These are phyloP conservation scores for Diaperis boleti DNA, from an alignment of 2,888 invertebrate species.

Conservation along the genomic window DNA sequence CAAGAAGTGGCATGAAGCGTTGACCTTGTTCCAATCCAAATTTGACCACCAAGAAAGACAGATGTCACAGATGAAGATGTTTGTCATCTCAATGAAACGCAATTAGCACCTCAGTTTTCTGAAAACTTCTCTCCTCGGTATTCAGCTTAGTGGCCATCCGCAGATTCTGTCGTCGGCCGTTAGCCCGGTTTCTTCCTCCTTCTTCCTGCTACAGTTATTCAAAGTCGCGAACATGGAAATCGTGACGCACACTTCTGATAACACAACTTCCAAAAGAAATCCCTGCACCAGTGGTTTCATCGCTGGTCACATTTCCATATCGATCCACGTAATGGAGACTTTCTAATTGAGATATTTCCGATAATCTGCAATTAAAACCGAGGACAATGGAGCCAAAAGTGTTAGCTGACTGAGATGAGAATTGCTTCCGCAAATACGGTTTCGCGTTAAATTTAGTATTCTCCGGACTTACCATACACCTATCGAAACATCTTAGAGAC, in stretches of 20 bases:
- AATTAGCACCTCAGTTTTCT: too few species aligned
- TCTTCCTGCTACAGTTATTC: conserved; percentile 22
- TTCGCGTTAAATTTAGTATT: conserved; percentile 1
- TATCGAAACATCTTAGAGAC: conserved; percentile 4
- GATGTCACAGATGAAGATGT: too few species aligned
- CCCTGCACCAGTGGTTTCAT: conserved; percentile 20
- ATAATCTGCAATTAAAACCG: conserved; percentile 6
- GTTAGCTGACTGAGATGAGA: conserved; percentile 10
- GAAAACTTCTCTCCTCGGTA: too few species aligned
- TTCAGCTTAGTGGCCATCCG: too few species aligned
- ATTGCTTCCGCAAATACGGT: conserved; percentile 15
- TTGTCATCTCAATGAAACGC: too few species aligned
- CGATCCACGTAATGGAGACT: conserved; percentile 17
- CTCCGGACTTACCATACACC: background rate
- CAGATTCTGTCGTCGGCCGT: background rate
- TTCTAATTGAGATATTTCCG: conserved; percentile 24
- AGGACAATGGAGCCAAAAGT: conserved; percentile 4
- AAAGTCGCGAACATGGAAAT: conserved; percentile 23
- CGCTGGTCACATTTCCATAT: conserved; percentile 19
- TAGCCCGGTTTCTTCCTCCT: background rate
- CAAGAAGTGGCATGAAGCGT: background rate
- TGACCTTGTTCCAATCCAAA: too few species aligned
- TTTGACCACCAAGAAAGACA: too few species aligned
- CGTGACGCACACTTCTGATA: conserved; percentile 15
- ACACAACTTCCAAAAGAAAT: background rate